phyloP scores from a whole-genome alignment of 64 coral and sea anemone species.

The Stylophora pistillata region DNA sequence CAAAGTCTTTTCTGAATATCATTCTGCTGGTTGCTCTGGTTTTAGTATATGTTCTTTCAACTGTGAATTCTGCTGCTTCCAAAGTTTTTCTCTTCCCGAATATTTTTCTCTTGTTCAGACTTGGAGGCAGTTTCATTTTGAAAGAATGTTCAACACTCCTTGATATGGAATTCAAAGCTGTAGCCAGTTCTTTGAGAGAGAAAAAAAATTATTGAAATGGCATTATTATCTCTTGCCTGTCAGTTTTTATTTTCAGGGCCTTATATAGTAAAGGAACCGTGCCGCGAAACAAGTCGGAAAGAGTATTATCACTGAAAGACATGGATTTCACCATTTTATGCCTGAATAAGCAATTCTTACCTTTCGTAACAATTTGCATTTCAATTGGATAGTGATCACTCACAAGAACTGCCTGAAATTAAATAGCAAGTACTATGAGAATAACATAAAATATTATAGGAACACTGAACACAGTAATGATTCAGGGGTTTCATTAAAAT shows the following conservation, averaged over 20 bases:
- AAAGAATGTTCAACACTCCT: slow-evolving; percentile 12
- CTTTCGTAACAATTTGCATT: slow-evolving; percentile 70
- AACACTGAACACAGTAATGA: neutral
- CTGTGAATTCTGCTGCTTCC: neutral
- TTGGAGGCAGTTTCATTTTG: neutral
- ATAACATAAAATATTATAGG: neutral
- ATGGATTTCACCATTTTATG: neutral
- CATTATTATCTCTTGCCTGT: no score
- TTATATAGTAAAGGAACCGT: neutral
- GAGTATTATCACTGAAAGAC: neutral
- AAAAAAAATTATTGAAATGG: neutral
- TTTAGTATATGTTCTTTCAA: neutral
- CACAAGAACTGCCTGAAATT: slow-evolving; percentile 43
- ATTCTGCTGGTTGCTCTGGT: neutral
- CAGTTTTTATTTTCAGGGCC: no score
- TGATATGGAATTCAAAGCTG: neutral
- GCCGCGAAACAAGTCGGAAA: neutral
- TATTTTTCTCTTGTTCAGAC: neutral
- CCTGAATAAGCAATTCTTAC: slow-evolving; percentile 23
- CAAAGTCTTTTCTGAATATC: neutral
- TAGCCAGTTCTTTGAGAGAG: neutral
- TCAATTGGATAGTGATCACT: slow-evolving; percentile 97
- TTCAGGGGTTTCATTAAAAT: no score
- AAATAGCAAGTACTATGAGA: neutral
- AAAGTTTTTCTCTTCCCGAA: neutral